Conservation (phyloP, 2,797 vertebrate species). For the Odontamblyopus lacepedii region DNA sequence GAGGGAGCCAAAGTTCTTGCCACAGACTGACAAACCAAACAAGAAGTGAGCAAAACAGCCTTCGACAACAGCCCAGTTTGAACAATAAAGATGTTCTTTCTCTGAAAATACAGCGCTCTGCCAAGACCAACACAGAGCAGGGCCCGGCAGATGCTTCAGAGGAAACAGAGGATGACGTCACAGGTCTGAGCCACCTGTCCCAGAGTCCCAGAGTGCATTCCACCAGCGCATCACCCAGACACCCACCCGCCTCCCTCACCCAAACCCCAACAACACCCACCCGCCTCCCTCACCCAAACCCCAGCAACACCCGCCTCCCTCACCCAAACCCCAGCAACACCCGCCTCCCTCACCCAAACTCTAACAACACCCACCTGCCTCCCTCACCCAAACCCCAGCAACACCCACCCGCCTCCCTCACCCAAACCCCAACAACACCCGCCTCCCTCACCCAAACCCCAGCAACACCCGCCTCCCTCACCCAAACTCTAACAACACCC, state of each 20-base stretch:
- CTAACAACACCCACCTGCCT: constrained; percentile 5
- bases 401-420: too few species aligned
- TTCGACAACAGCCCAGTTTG: constrained; percentile 65
- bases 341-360: too few species aligned
- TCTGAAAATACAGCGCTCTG: constrained; percentile 65
- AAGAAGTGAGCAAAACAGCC: constrained; percentile 66
- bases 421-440: too few species aligned
- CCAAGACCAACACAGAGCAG: constrained; percentile 70
- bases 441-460: background rate
- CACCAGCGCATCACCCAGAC: constrained; percentile 5
- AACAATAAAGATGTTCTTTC: constrained; percentile 80
- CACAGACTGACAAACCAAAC: constrained; percentile 67
- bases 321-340: too few species aligned
- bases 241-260: too few species aligned
- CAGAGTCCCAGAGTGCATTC: constrained; percentile 49
- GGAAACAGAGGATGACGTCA: constrained; percentile 55
- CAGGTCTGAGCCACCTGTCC: constrained; percentile 53
- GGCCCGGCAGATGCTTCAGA: constrained; percentile 57
- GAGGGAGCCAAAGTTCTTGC: constrained; percentile 59
- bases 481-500: too few species aligned
- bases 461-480: too few species aligned
- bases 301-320: background rate
- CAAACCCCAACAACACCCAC: too few species aligned
- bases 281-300: too few species aligned
- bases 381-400: too few species aligned